A percentile compares a stretch with the other conserved stretches of the same genome.
phyloP scores from a whole-genome alignment of 2,113 vertebrate species.

The Tricholaema leucomelas region DNA sequence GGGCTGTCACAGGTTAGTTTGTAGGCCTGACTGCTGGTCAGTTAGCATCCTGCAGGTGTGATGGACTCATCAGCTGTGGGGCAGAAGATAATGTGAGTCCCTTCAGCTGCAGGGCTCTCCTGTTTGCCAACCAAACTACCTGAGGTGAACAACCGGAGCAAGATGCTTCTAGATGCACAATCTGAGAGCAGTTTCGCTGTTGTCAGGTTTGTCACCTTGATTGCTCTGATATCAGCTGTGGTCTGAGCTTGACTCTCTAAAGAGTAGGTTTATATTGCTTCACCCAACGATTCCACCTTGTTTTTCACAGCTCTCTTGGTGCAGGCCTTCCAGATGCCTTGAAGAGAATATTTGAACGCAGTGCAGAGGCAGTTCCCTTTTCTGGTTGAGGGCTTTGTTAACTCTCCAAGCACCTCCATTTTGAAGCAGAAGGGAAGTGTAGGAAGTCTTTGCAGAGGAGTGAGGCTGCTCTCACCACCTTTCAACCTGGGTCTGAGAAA shows the following conservation, averaged over 20 bases:
- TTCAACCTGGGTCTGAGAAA: background rate
- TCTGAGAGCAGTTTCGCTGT: background rate
- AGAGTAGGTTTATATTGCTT: background rate
- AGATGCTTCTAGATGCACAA: background rate
- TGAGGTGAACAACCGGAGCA: background rate
- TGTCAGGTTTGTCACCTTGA: background rate
- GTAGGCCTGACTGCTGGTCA: background rate
- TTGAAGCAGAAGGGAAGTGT: background rate
- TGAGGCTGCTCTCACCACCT: background rate
- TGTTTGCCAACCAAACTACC: background rate
- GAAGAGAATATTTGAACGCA: background rate
- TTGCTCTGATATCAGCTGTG: background rate
- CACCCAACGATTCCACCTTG: background rate
- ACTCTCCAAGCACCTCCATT: background rate
- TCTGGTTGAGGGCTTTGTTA: background rate
- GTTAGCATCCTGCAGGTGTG: background rate
- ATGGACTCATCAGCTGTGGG: background rate
- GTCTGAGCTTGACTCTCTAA: background rate
- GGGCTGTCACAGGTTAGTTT: background rate
- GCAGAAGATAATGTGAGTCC: rapidly evolving
- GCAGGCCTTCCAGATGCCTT: background rate
- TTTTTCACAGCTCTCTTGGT: background rate
- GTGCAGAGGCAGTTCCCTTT: background rate
- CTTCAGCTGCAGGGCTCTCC: background rate
- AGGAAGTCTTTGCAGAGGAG: background rate